Conservation (phyloP, 2,888 invertebrate genomes). For the Mycalesis mineus region DNA sequence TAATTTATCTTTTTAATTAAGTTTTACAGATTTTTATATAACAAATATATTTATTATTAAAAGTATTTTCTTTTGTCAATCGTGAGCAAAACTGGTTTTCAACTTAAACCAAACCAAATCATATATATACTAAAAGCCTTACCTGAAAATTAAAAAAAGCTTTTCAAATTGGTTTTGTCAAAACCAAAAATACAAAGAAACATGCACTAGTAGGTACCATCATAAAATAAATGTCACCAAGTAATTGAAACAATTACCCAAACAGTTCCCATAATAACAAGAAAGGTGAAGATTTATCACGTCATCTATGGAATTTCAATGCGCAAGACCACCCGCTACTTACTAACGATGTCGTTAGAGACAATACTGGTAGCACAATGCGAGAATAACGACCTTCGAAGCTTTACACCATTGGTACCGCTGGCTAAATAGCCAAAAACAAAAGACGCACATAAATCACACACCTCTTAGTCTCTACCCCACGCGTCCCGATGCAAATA, state of each 20-base stretch:
- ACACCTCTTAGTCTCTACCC: conserved; percentile 50
- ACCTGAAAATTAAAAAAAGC: too few relatives aligned
- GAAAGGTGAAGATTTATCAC: conserved; percentile 60
- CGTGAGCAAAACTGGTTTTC: too few relatives aligned
- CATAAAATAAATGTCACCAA: conserved; percentile 4
- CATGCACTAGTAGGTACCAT: too few relatives aligned
- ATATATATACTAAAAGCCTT: too few relatives aligned
- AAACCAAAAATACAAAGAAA: too few relatives aligned
- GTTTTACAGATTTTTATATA: too few relatives aligned
- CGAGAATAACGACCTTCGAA: conserved; percentile 72
- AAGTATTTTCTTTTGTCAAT: too few relatives aligned
- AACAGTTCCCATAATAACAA: conserved; percentile 52
- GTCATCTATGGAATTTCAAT: conserved; percentile 72
- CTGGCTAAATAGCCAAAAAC: conserved; percentile 74
- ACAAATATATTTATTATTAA: too few relatives aligned
- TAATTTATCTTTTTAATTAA: too few relatives aligned
- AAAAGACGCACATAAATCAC: conserved; percentile 75
- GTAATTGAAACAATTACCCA: conserved; percentile 56
- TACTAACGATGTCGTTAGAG: conserved; percentile 73
- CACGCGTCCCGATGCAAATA: conserved; percentile 53
- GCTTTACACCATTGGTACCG: conserved; percentile 64
- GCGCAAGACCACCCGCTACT: conserved; percentile 71
- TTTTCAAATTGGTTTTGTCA: too few relatives aligned
- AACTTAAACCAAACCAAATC: too few relatives aligned
- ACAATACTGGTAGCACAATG: conserved; percentile 72